phyloP scores from a whole-genome alignment of 2,888 invertebrate species.

The Agrilus mali region DNA sequence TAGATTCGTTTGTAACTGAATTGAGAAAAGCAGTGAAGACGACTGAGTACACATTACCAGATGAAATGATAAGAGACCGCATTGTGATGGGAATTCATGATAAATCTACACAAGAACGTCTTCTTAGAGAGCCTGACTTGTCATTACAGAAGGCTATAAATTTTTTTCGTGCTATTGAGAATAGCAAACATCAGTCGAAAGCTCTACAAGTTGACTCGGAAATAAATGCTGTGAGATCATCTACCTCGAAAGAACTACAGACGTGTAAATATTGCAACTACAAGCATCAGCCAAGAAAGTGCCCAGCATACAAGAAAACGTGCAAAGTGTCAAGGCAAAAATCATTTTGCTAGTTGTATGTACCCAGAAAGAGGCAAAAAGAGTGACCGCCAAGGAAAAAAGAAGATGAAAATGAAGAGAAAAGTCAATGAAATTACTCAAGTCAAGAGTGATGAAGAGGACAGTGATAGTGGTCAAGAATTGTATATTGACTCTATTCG shows the following conservation, averaged over 20 bases:
- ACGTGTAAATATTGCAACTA: background rate
- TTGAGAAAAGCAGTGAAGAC: slow-evolving; percentile 16
- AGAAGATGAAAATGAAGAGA: too few relatives aligned
- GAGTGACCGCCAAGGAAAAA: too few relatives aligned
- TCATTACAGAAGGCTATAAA: slow-evolving; percentile 13
- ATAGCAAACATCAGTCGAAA: slow-evolving; percentile 12
- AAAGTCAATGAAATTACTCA: too few relatives aligned
- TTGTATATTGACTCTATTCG: too few relatives aligned
- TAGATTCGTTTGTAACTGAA: slow-evolving; percentile 19
- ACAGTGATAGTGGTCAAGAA: too few relatives aligned
- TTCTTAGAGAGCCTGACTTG: slow-evolving; percentile 14
- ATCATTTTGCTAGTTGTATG: too few relatives aligned
- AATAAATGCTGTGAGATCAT: background rate
- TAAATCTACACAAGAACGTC: slow-evolving; percentile 12
- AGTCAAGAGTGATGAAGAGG: too few relatives aligned
- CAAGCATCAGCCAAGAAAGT: background rate
- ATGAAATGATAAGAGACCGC: slow-evolving; percentile 17
- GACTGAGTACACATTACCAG: slow-evolving; percentile 16
- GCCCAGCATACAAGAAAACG: background rate
- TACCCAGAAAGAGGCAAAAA: too few relatives aligned
- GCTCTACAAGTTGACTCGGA: slow-evolving; percentile 10
- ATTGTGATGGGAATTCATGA: slow-evolving; percentile 17
- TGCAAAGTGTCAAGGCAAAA: background rate
- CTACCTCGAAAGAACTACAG: background rate
- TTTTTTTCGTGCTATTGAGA: slow-evolving; percentile 14